Percentiles rank a stretch among this genome's conserved stretches.
phyloP scores from a whole-genome alignment of 2,113 vertebrate genomes.

The Garra rufa region DNA sequence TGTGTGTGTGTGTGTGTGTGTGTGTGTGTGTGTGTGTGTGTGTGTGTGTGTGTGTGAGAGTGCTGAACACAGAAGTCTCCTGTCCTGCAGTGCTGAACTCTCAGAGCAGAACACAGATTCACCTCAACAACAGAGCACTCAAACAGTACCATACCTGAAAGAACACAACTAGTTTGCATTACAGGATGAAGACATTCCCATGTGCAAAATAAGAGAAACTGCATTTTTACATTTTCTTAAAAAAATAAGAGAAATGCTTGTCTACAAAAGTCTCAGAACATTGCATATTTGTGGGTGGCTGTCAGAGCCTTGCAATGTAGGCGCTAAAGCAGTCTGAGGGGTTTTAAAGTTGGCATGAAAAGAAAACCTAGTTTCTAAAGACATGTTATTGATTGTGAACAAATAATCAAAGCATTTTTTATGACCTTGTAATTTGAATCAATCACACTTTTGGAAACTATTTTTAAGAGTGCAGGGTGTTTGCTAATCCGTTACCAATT shows the following conservation, averaged over 20 bases:
- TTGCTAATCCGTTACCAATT: not conserved
- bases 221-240: not conserved
- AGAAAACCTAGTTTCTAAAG: not conserved
- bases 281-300: not conserved
- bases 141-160: not conserved
- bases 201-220: not conserved
- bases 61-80: constrained; percentile 50
- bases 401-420: not conserved
- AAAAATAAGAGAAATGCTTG: not conserved
- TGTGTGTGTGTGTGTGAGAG: constrained; percentile 38
- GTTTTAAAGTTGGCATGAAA: not conserved
- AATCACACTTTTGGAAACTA: not conserved
- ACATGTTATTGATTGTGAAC: not conserved
- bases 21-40: constrained; percentile 34
- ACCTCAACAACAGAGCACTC: not conserved
- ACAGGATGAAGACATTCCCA: not conserved
- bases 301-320: not conserved
- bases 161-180: not conserved
- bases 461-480: not conserved
- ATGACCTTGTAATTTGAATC: not conserved
- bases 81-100: constrained; percentile 38
- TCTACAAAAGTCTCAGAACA: not conserved
- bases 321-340: not conserved
- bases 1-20: constrained; percentile 42
- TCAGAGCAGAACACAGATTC: constrained; percentile 27